These are phyloP conservation scores for Drosophila subpulchrella DNA, from an alignment of 1,140 invertebrate genomes.

Conservation along the genomic window DNA sequence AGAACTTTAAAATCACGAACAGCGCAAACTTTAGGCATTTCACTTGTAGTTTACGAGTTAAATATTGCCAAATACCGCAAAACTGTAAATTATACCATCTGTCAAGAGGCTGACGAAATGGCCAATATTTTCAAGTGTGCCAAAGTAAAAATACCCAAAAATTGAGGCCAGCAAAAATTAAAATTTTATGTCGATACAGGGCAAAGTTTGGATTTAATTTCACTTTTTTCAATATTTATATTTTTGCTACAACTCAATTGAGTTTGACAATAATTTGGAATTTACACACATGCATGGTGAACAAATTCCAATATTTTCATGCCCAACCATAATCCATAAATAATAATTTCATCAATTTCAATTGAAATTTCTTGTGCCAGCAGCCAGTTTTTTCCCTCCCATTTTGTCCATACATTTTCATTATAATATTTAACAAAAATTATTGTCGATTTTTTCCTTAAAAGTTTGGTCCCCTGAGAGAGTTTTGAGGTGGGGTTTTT, in stretches of 20 bases:
- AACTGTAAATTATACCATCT: slow-evolving; percentile 2
- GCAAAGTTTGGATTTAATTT: not conserved
- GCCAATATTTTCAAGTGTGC: not conserved
- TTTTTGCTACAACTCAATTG: slow-evolving; percentile 8
- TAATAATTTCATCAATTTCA: slow-evolving; percentile 33
- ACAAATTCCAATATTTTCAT: slow-evolving; percentile 2
- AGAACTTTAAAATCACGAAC: not conserved
- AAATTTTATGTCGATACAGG: not conserved
- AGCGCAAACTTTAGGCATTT: not conserved
- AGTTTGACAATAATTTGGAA: slow-evolving; percentile 5
- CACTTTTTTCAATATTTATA: not conserved
- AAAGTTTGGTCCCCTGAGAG: not conserved
- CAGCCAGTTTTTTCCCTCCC: not conserved
- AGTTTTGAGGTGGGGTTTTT: not conserved
- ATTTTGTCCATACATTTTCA: not conserved
- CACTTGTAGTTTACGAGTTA: not conserved
- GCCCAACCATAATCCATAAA: slow-evolving; percentile 21
- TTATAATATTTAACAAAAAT: slow-evolving; percentile 14
- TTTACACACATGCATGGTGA: slow-evolving; percentile 1
- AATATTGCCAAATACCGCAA: not conserved
- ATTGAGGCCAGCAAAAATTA: not conserved
- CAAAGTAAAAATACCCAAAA: not conserved
- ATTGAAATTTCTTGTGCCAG: slow-evolving; percentile 3
- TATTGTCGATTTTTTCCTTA: not conserved
- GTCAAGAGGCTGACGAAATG: slow-evolving; percentile 6